Percentiles rank a stretch among this genome's conserved stretches.
phyloP scores from a whole-genome alignment of 2,797 vertebrate species.

The Macropus fuliginosus region DNA sequence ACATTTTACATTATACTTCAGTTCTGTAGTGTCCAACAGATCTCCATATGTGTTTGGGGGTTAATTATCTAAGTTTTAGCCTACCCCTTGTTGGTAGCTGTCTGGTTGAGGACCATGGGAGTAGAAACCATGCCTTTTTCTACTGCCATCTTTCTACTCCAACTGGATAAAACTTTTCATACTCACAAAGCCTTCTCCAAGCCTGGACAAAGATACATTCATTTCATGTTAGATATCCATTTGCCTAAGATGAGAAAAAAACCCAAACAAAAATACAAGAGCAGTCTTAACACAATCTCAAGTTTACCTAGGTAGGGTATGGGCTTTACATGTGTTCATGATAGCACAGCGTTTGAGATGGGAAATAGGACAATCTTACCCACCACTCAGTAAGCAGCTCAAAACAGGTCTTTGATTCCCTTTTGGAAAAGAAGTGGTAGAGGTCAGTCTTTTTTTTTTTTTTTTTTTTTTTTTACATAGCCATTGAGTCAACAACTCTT shows the following conservation, averaged over 20 bases:
- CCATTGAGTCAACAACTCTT: neutral
- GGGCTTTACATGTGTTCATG: neutral
- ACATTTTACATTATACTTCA: neutral
- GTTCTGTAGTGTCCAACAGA: neutral
- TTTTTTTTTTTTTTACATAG: neutral
- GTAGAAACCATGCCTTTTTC: neutral
- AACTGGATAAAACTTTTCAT: neutral
- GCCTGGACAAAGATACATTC: neutral
- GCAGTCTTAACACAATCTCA: neutral
- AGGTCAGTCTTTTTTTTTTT: neutral
- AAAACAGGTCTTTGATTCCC: neutral
- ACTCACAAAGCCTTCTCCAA: neutral
- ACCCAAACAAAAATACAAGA: too few species aligned
- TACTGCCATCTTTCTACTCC: neutral
- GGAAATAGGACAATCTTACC: neutral
- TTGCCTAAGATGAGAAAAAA: neutral
- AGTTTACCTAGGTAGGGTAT: neutral
- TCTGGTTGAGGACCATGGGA: neutral
- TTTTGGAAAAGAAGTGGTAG: neutral
- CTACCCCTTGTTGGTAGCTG: neutral
- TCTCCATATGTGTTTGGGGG: neutral
- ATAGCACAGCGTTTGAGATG: neutral
- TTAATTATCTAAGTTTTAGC: neutral
- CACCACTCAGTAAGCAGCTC: neutral
- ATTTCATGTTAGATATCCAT: neutral